These are phyloP conservation scores for Parapristionchus giblindavisi DNA, from an alignment of 2,888 invertebrate genomes.

Conservation along the genomic window DNA sequence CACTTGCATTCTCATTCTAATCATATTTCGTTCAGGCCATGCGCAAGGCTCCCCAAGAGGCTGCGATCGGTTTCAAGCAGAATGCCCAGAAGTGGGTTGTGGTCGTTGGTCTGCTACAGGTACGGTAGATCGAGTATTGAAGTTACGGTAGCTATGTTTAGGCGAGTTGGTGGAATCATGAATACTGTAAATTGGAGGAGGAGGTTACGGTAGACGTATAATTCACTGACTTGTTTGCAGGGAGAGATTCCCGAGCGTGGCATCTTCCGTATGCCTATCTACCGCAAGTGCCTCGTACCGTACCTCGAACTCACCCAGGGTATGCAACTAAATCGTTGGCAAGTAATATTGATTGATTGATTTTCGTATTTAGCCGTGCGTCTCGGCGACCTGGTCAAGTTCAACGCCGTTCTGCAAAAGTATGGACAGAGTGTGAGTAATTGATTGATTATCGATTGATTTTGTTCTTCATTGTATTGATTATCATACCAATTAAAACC, in stretches of 20 bases:
- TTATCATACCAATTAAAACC: neutral
- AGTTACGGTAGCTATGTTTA: neutral
- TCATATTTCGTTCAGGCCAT: constrained; percentile 75
- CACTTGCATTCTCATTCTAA: no score
- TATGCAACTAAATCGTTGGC: constrained; percentile 42
- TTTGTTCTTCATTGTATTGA: neutral
- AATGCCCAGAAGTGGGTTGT: constrained; percentile 69
- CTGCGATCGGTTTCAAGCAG: constrained; percentile 98
- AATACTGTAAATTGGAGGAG: neutral
- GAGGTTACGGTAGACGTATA: neutral
- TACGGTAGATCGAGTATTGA: neutral
- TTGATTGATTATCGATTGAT: neutral
- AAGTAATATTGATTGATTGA: neutral
- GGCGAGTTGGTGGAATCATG: neutral
- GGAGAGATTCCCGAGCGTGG: constrained; percentile 98
- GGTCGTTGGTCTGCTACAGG: constrained; percentile 62
- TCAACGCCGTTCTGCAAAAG: constrained; percentile 89
- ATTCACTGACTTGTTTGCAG: constrained; percentile 80
- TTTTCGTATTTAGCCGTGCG: constrained; percentile 78
- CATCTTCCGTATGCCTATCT: constrained; percentile 88
- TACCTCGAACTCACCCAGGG: constrained; percentile 95
- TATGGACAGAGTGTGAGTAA: constrained; percentile 73
- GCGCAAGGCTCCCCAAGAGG: constrained; percentile 95
- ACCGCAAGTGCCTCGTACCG: constrained; percentile 87
- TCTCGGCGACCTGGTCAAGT: constrained; percentile 90